A percentile compares a stretch with the other conserved stretches of the same genome.
Conservation (phyloP, 2,113 vertebrate species). For the Suncus etruscus region DNA sequence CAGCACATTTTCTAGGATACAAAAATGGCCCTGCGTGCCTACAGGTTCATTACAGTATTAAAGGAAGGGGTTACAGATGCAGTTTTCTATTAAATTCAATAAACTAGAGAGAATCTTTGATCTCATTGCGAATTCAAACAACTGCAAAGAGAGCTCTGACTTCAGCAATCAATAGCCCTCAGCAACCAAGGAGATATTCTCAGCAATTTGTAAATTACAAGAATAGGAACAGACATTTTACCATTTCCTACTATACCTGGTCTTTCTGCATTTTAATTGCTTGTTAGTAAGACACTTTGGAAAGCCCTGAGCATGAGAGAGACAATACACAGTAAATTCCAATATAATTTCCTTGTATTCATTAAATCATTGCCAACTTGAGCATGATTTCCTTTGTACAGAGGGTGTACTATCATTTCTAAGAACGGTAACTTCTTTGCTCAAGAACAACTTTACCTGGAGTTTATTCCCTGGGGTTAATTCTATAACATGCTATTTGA, state of each 20-base stretch:
- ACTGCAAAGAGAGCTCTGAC: neutral
- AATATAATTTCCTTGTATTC: slow-evolving; percentile 78
- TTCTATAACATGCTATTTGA: slow-evolving; percentile 81
- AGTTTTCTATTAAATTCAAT: neutral
- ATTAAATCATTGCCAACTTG: slow-evolving; percentile 71
- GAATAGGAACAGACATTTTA: slow-evolving; percentile 57
- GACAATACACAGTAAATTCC: slow-evolving; percentile 62
- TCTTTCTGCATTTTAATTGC: slow-evolving; percentile 70
- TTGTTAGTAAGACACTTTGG: slow-evolving; percentile 76
- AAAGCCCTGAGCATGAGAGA: slow-evolving; percentile 69
- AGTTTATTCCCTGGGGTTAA: slow-evolving; percentile 85
- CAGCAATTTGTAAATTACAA: slow-evolving; percentile 63
- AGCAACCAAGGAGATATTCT: slow-evolving; percentile 12
- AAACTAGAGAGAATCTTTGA: neutral
- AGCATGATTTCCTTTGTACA: slow-evolving; percentile 70
- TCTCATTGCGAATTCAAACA: neutral
- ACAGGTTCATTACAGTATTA: neutral
- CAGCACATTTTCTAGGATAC: neutral
- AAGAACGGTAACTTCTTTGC: slow-evolving; percentile 76
- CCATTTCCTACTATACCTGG: neutral
- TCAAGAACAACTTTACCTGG: slow-evolving; percentile 77
- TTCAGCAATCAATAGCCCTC: slow-evolving; percentile 29
- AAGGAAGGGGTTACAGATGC: neutral
- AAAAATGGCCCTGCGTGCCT: neutral
- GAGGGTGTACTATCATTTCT: slow-evolving; percentile 73